Conservation (phyloP, 2,797 vertebrate genomes). For the Cyclura pinguis region DNA sequence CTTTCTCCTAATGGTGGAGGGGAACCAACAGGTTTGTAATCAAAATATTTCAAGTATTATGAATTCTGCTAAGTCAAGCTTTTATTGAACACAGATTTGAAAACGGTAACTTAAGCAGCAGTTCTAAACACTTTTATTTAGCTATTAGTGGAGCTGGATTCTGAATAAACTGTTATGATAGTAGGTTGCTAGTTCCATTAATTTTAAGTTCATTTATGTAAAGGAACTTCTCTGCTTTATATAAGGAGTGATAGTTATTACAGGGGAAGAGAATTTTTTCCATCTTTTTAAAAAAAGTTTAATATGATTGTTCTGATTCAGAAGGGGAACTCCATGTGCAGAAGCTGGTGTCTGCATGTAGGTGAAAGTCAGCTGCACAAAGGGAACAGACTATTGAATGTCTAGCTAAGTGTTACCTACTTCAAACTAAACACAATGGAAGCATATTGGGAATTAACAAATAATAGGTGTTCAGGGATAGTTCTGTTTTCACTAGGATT, state of each 20-base stretch:
- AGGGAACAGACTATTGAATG: too few relatives aligned
- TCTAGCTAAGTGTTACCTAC: too few relatives aligned
- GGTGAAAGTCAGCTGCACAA: too few relatives aligned
- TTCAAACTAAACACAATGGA: too few relatives aligned
- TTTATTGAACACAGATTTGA: not conserved
- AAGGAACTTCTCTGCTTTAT: not conserved
- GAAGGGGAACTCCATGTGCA: not conserved
- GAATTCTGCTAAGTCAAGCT: not conserved
- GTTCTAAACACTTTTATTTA: not conserved
- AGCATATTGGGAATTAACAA: too few relatives aligned
- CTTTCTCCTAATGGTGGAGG: conserved; percentile 94
- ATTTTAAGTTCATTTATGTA: not conserved
- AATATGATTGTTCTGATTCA: not conserved
- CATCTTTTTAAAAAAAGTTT: not conserved
- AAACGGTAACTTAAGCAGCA: not conserved
- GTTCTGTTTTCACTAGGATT: too few relatives aligned
- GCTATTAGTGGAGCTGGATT: not conserved
- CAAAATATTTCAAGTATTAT: not conserved
- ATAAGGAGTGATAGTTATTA: too few relatives aligned
- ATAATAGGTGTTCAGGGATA: too few relatives aligned
- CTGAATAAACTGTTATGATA: not conserved
- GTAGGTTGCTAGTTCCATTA: not conserved
- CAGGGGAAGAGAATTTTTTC: too few relatives aligned
- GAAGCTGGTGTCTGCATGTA: not conserved
- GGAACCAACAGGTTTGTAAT: conserved; percentile 90